Evolutionary conservation across 2,113 vertebrate species (phyloP).

Genomic region (Tenebrosternarchus preto): DNA sequence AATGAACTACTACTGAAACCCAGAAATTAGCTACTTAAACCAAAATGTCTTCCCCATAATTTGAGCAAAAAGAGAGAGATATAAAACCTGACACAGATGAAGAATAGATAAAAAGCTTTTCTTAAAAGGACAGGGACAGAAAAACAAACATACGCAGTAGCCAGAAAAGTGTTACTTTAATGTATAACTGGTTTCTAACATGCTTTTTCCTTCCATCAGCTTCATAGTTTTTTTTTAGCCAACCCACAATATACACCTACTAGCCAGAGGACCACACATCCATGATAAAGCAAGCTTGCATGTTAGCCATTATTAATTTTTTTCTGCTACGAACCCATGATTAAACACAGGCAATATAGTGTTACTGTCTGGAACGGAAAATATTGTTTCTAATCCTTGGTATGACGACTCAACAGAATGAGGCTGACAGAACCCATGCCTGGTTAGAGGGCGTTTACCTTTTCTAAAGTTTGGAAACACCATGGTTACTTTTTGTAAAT

Average conservation of each 20-base stretch:
- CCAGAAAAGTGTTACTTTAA: too few relatives aligned
- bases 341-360: slow-evolving; percentile 21
- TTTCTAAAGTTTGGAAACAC: not conserved
- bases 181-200: too few relatives aligned
- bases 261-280: slow-evolving; percentile 4
- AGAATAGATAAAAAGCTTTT: too few relatives aligned
- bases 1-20: too few relatives aligned
- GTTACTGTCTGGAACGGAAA: slow-evolving; percentile 28
- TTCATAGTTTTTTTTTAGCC: not conserved
- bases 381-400: slow-evolving; percentile 18
- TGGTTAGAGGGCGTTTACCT: not conserved
- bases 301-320: slow-evolving; percentile 19
- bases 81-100: too few relatives aligned
- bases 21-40: too few relatives aligned
- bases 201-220: not conserved
- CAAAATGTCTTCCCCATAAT: too few relatives aligned
- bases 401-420: not conserved
- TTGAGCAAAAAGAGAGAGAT: too few relatives aligned
- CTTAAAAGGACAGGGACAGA: too few relatives aligned
- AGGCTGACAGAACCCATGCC: not conserved
- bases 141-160: too few relatives aligned
- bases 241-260: not conserved
- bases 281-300: not conserved
- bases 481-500: not conserved
- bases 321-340: not conserved